Conservation (phyloP, 37 sponge, comb jelly and placozoan genomes). For the Halichondria panicea region DNA sequence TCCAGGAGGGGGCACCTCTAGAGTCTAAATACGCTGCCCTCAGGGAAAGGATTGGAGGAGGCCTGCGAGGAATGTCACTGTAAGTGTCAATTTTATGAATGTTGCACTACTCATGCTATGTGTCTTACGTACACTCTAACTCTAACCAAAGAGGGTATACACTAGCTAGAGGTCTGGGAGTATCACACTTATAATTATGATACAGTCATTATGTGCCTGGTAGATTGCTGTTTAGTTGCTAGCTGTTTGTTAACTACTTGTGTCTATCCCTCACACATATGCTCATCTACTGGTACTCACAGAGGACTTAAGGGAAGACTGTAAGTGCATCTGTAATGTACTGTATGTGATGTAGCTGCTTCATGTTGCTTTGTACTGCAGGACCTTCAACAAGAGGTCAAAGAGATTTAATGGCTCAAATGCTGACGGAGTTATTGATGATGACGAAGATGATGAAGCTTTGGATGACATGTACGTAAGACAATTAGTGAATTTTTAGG, state of each 20-base stretch:
- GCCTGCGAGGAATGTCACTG: slow-evolving; percentile 12
- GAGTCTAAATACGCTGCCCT: slow-evolving; percentile 3
- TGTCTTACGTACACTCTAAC: neutral
- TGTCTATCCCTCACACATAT: neutral
- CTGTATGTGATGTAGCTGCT: neutral
- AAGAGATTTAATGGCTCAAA: no score
- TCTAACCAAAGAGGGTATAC: neutral
- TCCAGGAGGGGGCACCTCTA: slow-evolving; percentile 16
- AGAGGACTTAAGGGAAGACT: slow-evolving; percentile 22
- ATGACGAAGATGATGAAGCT: slow-evolving; percentile 25
- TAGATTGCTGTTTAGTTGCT: neutral
- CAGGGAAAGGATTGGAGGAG: slow-evolving; percentile 21
- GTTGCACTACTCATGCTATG: neutral
- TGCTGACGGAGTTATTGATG: slow-evolving; percentile 20
- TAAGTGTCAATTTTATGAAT: neutral
- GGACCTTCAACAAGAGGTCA: neutral
- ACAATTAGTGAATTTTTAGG: no score
- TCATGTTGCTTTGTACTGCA: neutral
- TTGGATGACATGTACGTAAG: no score
- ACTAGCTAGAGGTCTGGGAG: neutral
- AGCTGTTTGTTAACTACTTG: neutral
- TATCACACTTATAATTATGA: neutral
- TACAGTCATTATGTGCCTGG: no score
- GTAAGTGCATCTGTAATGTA: slow-evolving; percentile 5
- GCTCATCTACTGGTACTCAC: neutral